A percentile compares a stretch with the other conserved stretches of the same genome.
These are phyloP conservation scores for Drosophila kambysellisi DNA, from an alignment of 2,888 invertebrate genomes.

Conservation along the genomic window DNA sequence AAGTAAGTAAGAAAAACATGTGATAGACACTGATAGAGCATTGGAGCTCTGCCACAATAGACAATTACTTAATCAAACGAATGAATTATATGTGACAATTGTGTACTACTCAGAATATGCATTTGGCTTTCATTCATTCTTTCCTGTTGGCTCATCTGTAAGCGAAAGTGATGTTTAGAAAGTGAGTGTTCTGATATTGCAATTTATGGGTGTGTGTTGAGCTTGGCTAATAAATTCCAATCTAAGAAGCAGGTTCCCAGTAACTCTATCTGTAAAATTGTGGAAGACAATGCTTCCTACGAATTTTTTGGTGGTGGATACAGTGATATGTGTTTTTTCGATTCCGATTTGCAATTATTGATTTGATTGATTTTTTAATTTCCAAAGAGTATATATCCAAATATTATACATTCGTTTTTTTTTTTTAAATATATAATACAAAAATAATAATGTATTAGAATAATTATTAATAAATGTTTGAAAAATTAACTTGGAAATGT, in stretches of 20 bases:
- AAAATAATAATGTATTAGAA: too few relatives aligned
- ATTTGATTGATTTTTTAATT: too few relatives aligned
- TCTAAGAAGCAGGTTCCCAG: background rate
- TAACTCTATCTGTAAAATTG: background rate
- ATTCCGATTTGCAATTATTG: too few relatives aligned
- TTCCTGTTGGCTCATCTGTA: background rate
- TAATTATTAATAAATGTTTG: background rate
- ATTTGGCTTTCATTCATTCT: background rate
- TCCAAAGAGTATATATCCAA: too few relatives aligned
- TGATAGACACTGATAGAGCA: background rate
- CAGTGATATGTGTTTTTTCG: too few relatives aligned
- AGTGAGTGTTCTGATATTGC: too few relatives aligned
- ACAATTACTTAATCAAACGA: conserved; percentile 10
- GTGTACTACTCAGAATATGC: background rate
- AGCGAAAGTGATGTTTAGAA: background rate
- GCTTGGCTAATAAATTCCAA: background rate
- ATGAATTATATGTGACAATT: conserved; percentile 11
- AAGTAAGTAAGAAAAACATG: conserved; percentile 9
- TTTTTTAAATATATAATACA: too few relatives aligned
- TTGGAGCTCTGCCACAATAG: background rate
- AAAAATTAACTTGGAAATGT: background rate
- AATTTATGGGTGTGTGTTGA: too few relatives aligned
- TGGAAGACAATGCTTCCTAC: background rate
- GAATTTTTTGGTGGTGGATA: too few relatives aligned
- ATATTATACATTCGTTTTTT: too few relatives aligned